Conservation (phyloP, 2,888 invertebrate species). For the Thymelicus sylvestris region DNA sequence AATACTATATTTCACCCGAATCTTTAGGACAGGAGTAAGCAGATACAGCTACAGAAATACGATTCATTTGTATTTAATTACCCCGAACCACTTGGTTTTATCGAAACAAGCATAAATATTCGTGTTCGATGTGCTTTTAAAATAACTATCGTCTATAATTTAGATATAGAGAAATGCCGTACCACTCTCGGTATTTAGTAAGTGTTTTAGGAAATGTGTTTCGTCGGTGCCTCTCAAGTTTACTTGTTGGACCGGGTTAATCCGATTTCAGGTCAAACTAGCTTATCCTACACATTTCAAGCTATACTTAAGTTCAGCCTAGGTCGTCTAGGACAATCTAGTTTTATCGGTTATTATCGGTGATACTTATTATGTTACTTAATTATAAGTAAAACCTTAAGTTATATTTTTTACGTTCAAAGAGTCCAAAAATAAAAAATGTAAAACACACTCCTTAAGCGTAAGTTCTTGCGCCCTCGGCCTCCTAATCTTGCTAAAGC, state of each 20-base stretch:
- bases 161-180: conserved; percentile 22
- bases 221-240: too few relatives aligned
- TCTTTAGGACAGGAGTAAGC: conserved; percentile 2
- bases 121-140: conserved; percentile 30
- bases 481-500: conserved; percentile 55
- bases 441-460: background rate
- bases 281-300: too few relatives aligned
- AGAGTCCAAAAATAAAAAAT: too few relatives aligned
- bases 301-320: too few relatives aligned
- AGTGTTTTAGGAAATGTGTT: background rate
- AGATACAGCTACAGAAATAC: conserved; percentile 10
- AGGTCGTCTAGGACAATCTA: too few relatives aligned
- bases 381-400: too few relatives aligned
- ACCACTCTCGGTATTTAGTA: background rate
- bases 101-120: conserved; percentile 27
- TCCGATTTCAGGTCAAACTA: too few relatives aligned
- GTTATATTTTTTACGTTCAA: too few relatives aligned
- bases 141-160: conserved; percentile 27
- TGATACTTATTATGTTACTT: too few relatives aligned
- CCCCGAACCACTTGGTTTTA: conserved; percentile 23
- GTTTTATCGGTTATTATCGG: too few relatives aligned
- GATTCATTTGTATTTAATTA: conserved; percentile 26
- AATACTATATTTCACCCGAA: background rate
- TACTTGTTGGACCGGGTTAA: too few relatives aligned
- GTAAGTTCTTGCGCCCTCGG: background rate